These are phyloP conservation scores for Eilema griseolum DNA, from an alignment of 2,888 invertebrate genomes.

Conservation along the genomic window DNA sequence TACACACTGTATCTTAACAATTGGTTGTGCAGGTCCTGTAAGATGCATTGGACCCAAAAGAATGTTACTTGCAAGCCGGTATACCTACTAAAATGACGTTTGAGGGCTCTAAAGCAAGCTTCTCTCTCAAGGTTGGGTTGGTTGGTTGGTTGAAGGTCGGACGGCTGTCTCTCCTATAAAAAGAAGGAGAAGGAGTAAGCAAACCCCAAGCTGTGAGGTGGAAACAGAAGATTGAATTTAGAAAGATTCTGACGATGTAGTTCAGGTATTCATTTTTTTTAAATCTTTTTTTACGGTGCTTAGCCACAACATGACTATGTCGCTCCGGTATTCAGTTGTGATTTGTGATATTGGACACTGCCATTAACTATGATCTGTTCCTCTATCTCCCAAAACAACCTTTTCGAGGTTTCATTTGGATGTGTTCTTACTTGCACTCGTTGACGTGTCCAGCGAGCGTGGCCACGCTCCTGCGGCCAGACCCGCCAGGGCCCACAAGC, in stretches of 20 bases:
- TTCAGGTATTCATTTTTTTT: no score
- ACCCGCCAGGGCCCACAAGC: slow-evolving; percentile 95
- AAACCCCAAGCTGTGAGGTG: no score
- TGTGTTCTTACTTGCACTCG: slow-evolving; percentile 89
- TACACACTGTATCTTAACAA: background rate
- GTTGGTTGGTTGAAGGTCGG: background rate
- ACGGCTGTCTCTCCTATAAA: background rate
- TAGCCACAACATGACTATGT: no score
- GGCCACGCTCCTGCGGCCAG: slow-evolving; percentile 96
- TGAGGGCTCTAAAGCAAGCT: background rate
- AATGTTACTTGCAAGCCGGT: background rate
- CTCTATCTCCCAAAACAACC: no score
- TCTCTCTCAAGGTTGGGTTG: no score
- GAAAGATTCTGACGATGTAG: no score
- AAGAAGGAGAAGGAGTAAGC: no score
- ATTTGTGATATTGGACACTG: no score
- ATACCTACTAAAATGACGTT: background rate
- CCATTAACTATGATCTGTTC: no score
- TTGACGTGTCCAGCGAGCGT: slow-evolving; percentile 94
- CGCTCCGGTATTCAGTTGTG: no score
- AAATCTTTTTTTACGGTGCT: no score
- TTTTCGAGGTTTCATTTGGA: background rate
- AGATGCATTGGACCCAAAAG: background rate
- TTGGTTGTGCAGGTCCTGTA: background rate
- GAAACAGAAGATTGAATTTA: no score